Conservation (phyloP, 2,888 invertebrate genomes). For the Brachylomia viminalis region DNA sequence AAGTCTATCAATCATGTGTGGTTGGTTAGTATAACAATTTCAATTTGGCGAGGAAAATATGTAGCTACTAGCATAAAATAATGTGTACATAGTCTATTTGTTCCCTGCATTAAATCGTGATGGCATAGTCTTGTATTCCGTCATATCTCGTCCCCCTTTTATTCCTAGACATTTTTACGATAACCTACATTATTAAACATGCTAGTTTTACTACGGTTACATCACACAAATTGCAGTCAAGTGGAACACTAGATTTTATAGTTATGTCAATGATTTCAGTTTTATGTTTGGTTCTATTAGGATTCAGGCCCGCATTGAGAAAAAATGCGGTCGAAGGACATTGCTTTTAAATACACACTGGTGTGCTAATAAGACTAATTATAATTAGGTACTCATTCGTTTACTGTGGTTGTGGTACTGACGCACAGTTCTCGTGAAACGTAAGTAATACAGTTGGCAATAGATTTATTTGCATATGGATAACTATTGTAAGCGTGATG, state of each 20-base stretch:
- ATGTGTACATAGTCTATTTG: not conserved
- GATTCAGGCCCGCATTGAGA: conserved; percentile 59
- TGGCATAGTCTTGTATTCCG: conserved; percentile 16
- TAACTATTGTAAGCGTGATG: conserved; percentile 18
- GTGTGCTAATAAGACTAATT: conserved; percentile 53
- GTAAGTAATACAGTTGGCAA: conserved; percentile 33
- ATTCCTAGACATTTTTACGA: conserved; percentile 54
- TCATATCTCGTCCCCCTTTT: conserved; percentile 40
- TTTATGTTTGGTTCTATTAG: conserved; percentile 52
- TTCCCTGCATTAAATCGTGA: conserved; percentile 6
- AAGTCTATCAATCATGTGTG: conserved; percentile 6
- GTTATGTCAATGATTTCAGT: conserved; percentile 61
- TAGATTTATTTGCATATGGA: conserved; percentile 53
- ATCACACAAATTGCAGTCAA: conserved; percentile 55
- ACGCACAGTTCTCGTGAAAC: conserved; percentile 45
- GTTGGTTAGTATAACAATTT: not conserved
- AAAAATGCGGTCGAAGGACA: conserved; percentile 66
- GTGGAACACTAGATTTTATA: conserved; percentile 57
- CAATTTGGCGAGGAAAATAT: not conserved
- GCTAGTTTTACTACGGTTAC: conserved; percentile 54
- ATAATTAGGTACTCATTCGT: conserved; percentile 42
- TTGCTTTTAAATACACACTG: conserved; percentile 54
- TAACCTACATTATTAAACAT: conserved; percentile 54
- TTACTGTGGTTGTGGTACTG: conserved; percentile 29
- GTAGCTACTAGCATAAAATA: not conserved